Conservation (phyloP, 1,140 invertebrate species). For the Drosophila lacteicornis region DNA sequence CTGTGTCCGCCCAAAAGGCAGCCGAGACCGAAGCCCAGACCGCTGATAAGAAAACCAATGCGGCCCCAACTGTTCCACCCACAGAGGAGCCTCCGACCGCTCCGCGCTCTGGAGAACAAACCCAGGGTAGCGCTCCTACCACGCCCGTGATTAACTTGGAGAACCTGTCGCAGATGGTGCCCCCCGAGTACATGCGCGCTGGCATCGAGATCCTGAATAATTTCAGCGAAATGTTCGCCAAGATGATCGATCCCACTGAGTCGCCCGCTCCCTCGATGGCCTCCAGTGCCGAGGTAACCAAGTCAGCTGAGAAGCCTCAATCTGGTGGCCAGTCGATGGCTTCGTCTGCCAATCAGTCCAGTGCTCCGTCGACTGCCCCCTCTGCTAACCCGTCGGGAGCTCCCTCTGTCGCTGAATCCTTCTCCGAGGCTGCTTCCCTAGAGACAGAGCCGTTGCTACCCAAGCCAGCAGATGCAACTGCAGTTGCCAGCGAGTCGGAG, state of each 20-base stretch:
- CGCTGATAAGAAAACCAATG: constrained; percentile 1
- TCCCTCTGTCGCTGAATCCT: constrained; percentile 19
- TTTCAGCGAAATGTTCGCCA: constrained; percentile 82
- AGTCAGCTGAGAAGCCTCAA: constrained; percentile 29
- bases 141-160: constrained; percentile 69
- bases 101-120: constrained; percentile 26
- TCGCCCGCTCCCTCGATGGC: constrained; percentile 15
- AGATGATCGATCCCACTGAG: constrained; percentile 78
- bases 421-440: constrained; percentile 13
- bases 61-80: neutral
- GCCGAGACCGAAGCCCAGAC: constrained; percentile 18
- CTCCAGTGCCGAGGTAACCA: constrained; percentile 14
- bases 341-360: constrained; percentile 3
- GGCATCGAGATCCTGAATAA: constrained; percentile 79
- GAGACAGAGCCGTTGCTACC: constrained; percentile 25
- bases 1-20: constrained; percentile 16
- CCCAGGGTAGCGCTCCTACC: constrained; percentile 22
- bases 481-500: neutral
- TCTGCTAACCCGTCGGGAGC: neutral
- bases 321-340: constrained; percentile 15
- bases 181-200: constrained; percentile 76
- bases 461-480: neutral
- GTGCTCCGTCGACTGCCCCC: constrained; percentile 9
- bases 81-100: constrained; percentile 43
- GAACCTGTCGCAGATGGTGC: constrained; percentile 66